Evolutionary conservation across 2,113 vertebrate genomes (phyloP).

Genomic region (Salvelinus fontinalis): DNA sequence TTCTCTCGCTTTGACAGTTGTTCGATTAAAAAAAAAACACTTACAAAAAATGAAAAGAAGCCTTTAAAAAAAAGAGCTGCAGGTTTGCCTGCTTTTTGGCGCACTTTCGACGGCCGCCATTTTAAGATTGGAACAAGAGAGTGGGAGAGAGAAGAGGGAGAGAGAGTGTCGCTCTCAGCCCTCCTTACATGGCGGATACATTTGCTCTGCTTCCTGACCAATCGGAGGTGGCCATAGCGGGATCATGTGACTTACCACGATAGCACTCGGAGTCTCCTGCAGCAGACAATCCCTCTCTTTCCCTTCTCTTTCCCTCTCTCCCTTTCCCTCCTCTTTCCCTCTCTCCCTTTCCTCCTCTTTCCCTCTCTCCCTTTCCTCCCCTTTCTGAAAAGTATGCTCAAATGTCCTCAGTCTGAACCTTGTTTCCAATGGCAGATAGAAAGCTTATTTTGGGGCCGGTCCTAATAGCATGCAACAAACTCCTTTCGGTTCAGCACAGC

Average conservation of each 20-base stretch:
- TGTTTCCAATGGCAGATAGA: conserved; percentile 69
- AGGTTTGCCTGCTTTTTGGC: conserved; percentile 64
- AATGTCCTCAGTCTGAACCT: conserved; percentile 41
- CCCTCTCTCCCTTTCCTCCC: neutral
- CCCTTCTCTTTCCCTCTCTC: conserved; percentile 4
- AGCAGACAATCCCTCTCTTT: conserved; percentile 59
- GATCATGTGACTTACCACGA: conserved; percentile 87
- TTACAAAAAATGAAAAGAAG: neutral
- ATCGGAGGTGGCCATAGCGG: conserved; percentile 71
- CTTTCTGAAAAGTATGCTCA: neutral
- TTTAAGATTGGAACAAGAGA: conserved; percentile 80
- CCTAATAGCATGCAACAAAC: neutral
- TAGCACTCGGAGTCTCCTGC: conserved; percentile 79
- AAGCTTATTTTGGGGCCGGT: neutral
- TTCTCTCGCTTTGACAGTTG: neutral
- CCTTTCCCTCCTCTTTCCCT: neutral
- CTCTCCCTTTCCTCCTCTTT: conserved; percentile 14
- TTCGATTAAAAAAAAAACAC: conserved; percentile 13
- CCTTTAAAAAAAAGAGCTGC: conserved; percentile 40
- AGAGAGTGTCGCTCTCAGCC: conserved; percentile 74
- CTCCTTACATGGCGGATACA: conserved; percentile 90
- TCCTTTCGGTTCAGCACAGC: neutral
- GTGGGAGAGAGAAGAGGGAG: conserved; percentile 36
- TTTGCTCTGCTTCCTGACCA: conserved; percentile 79
- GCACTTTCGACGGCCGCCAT: conserved; percentile 79